A percentile compares a stretch with the other conserved stretches of the same genome.
Evolutionary conservation across 1,140 invertebrate species (phyloP).

Genomic region (Sycophaga agraensis): DNA sequence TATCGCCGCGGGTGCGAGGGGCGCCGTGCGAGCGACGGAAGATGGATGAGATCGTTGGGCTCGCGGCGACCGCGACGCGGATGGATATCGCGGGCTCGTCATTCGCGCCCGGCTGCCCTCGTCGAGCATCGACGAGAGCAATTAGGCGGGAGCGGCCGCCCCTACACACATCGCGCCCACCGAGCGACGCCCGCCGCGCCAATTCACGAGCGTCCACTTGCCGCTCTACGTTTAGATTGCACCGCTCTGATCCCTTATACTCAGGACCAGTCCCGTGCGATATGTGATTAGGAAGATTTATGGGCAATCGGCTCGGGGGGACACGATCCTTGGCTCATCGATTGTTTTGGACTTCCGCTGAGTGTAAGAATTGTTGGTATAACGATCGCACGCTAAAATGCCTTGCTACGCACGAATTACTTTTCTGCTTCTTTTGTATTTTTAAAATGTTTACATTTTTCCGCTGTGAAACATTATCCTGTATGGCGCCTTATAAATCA

Average conservation of each 20-base stretch:
- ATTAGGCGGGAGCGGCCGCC: too few species aligned
- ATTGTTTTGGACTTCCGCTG: too few species aligned
- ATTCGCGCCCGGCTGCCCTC: too few species aligned
- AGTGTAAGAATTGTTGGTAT: too few species aligned
- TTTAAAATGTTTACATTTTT: too few species aligned
- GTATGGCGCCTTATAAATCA: too few species aligned
- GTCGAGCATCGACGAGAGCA: neutral
- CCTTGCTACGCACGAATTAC: too few species aligned
- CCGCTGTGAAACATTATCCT: too few species aligned
- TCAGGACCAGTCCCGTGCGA: neutral
- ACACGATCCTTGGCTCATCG: neutral
- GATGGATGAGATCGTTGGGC: conserved; percentile 6
- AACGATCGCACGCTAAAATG: too few species aligned
- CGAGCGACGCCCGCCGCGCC: neutral
- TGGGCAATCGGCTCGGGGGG: neutral
- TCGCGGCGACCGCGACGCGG: neutral
- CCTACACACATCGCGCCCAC: too few species aligned
- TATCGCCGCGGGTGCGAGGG: neutral
- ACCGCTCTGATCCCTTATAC: neutral
- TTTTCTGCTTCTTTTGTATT: too few species aligned
- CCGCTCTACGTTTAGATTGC: neutral
- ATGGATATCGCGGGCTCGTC: neutral
- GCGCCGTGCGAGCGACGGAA: conserved; percentile 5
- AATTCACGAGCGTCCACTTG: neutral
- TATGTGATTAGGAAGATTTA: neutral